A percentile compares a stretch with the other conserved stretches of the same genome.
Conservation (phyloP, 1,140 invertebrate genomes). For the Papilio xuthus region DNA sequence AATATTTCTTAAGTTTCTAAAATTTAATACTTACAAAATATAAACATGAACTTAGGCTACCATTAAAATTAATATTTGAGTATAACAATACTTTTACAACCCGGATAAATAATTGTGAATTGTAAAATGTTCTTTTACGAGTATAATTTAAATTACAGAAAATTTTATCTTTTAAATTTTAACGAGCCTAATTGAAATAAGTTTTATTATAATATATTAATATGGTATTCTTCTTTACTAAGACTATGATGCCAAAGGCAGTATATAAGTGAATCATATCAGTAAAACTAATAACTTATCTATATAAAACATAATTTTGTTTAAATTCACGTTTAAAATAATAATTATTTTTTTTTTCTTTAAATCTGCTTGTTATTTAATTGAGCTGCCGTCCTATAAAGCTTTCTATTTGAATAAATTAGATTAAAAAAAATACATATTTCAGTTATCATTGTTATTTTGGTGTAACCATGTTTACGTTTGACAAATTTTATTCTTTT, state of each 20-base stretch:
- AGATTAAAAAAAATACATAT: constrained; percentile 31
- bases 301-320: constrained; percentile 21
- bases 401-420: constrained; percentile 45
- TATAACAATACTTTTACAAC: not conserved
- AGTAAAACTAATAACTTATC: constrained; percentile 43
- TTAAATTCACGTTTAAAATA: constrained; percentile 3
- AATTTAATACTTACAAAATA: not conserved
- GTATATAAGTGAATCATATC: constrained; percentile 59
- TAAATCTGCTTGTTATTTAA: constrained; percentile 40
- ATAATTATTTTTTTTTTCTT: constrained; percentile 33
- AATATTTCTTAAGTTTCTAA: not conserved
- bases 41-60: not conserved
- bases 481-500: not conserved
- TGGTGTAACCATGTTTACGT: constrained; percentile 2
- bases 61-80: not conserved
- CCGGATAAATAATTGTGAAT: not conserved
- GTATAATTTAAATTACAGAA: not conserved
- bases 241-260: constrained; percentile 58
- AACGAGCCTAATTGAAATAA: constrained; percentile 23
- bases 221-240: constrained; percentile 44
- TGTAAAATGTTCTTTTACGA: not conserved
- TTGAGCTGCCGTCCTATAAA: constrained; percentile 66
- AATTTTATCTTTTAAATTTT: not conserved
- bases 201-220: constrained; percentile 41
- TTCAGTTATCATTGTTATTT: not conserved